Percentiles rank a stretch among this genome's conserved stretches.
Conservation (phyloP, 2,888 invertebrate genomes). For the Bimastos eiseni region DNA sequence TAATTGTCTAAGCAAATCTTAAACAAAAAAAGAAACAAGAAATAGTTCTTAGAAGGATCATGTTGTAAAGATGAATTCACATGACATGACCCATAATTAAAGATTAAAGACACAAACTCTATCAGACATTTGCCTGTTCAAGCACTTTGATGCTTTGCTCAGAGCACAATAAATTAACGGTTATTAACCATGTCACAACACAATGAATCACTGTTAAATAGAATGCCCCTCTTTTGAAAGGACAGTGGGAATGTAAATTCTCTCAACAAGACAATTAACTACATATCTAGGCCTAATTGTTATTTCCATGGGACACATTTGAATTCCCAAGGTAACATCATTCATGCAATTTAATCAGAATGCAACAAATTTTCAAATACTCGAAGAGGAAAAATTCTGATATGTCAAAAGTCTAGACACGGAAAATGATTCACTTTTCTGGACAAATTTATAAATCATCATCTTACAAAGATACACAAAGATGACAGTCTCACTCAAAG, state of each 20-base stretch:
- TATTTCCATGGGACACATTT: neutral
- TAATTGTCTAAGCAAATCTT: neutral
- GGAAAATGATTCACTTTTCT: neutral
- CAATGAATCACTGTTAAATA: too few species aligned
- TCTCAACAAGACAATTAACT: neutral
- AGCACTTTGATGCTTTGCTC: too few species aligned
- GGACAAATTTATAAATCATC: neutral
- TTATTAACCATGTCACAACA: too few species aligned
- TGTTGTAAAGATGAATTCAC: neutral
- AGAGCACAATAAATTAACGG: too few species aligned
- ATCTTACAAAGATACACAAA: neutral
- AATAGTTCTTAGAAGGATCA: neutral
- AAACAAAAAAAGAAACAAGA: neutral
- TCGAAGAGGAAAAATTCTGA: neutral
- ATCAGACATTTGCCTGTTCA: neutral
- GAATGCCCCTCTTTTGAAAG: neutral
- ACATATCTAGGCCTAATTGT: neutral
- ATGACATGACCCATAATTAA: neutral
- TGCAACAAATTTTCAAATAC: neutral
- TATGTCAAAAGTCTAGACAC: neutral
- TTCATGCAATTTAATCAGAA: neutral
- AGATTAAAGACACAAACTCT: neutral
- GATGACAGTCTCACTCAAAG: neutral
- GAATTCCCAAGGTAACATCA: neutral
- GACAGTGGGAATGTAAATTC: neutral